These are phyloP conservation scores for Stenurella melanura DNA, from an alignment of 2,888 invertebrate genomes.

Conservation along the genomic window DNA sequence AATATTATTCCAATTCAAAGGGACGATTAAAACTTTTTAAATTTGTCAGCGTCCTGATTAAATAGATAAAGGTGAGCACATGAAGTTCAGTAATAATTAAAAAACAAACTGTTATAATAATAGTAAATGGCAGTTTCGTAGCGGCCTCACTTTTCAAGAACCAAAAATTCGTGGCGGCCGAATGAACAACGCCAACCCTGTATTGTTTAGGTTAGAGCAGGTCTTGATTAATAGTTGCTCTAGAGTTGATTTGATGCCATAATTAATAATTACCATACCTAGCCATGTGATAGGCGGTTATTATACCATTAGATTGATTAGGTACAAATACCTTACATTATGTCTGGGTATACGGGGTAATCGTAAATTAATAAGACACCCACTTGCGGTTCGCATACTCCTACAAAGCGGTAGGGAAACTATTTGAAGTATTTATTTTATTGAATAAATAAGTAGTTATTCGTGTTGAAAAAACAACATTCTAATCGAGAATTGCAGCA, in stretches of 20 bases:
- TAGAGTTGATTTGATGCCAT: conserved; percentile 9
- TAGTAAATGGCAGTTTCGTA: too few species aligned
- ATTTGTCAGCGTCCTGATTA: too few species aligned
- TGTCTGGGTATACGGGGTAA: not conserved
- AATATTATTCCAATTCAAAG: too few species aligned
- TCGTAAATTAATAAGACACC: not conserved
- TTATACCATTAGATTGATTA: conserved; percentile 11
- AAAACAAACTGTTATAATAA: too few species aligned
- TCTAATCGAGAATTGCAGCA: not conserved
- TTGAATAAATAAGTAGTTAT: not conserved
- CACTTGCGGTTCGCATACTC: not conserved
- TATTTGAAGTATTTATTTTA: not conserved
- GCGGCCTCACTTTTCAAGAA: not conserved
- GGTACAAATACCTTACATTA: conserved; percentile 13
- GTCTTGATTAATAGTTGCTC: not conserved
- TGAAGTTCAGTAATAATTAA: too few species aligned
- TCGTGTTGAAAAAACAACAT: too few species aligned
- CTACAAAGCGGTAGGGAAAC: not conserved
- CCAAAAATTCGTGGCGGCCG: not conserved
- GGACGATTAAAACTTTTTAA: too few species aligned
- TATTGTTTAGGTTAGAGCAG: not conserved
- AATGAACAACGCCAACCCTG: not conserved
- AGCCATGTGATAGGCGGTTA: conserved; percentile 9
- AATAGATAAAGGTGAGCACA: too few species aligned
- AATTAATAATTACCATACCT: conserved; percentile 19